Conservation (phyloP, 2,888 invertebrate species). For the Ethmia dodecea region DNA sequence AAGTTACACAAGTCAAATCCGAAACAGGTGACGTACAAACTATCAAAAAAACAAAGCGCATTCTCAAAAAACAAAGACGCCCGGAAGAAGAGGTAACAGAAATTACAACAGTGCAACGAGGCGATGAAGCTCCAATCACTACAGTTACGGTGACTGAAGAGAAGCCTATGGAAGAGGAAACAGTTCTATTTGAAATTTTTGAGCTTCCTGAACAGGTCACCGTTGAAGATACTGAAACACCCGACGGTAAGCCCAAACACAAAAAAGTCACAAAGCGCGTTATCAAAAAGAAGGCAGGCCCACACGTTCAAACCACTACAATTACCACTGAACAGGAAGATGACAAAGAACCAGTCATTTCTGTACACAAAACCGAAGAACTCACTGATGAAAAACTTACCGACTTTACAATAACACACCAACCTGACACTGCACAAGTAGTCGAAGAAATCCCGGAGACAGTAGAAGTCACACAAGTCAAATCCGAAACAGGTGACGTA, state of each 20-base stretch:
- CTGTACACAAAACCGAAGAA: conserved; percentile 29
- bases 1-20: conserved; percentile 45
- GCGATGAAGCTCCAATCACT: conserved; percentile 29
- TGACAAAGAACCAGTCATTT: conserved; percentile 35
- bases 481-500: conserved; percentile 22
- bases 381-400: conserved; percentile 31
- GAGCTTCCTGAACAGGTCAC: conserved; percentile 25
- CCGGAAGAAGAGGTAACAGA: conserved; percentile 24
- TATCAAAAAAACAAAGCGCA: conserved; percentile 27
- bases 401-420: conserved; percentile 18
- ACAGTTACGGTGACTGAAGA: conserved; percentile 26
- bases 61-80: conserved; percentile 32
- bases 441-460: conserved; percentile 24
- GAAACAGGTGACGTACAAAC: conserved; percentile 39
- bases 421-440: conserved; percentile 28
- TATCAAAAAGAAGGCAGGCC: conserved; percentile 28
- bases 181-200: conserved; percentile 12
- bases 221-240: conserved; percentile 11
- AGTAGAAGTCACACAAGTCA: conserved; percentile 25
- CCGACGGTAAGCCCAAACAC: conserved; percentile 28
- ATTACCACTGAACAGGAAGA: conserved; percentile 18
- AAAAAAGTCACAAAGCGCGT: conserved; percentile 33
- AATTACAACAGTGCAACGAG: conserved; percentile 26
- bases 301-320: conserved; percentile 23
- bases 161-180: conserved; percentile 4